Base-by-base conservation (phyloP, 2,888 invertebrate species). In the Gymnoscelis rufifasciata region DNA sequence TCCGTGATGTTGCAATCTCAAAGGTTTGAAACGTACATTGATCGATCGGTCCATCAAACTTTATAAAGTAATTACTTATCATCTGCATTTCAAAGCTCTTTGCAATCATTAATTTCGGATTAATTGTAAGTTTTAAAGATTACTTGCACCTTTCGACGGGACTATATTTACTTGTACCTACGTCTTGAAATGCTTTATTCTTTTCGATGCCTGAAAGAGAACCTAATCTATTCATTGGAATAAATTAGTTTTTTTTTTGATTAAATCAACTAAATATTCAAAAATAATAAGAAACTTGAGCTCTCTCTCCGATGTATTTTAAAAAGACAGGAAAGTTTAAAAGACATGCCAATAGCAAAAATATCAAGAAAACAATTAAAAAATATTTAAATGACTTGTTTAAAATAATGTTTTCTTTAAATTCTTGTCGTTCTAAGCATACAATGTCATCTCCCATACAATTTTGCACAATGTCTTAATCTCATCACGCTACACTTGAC, bases 401-500 rank as follows among this genome's bases (percentile, higher is more conserved):
- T 19, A 19, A 19, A 3, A 19, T 19, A 3, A 19, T 19, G 19
- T 19, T 19, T 3, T 19, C 19, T 19, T 3, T n/a, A n/a, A n/a
- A n/a, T 19, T 3, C 19, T 3, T 19, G 3, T 19, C 5, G 19
- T 19, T 3, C 19, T 3, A 49, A 54, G 54, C 48, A 53, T 50
- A 47, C 36, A 49, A 51, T 38, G 44, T 52, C 42, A 35, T 35
- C 6, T 19, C 47, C 44, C 27, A 31, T 56, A 64, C 60, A 66
- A 65, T 64, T 80, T 84, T 84, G 81, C 79, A 83, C 84, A 86
- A 86, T 68, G 63, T 72, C 59, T 60, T 87, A 84, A 87, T 83
- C 86, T 72, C 51, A 71, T 78, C 83, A 87, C 83, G 88, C 57
- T 80, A 83, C 87, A 87, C 88, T 88, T 88, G 84, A 84, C 80